Conservation (phyloP, 1,140 invertebrate genomes). For the Bombus balteatus region DNA sequence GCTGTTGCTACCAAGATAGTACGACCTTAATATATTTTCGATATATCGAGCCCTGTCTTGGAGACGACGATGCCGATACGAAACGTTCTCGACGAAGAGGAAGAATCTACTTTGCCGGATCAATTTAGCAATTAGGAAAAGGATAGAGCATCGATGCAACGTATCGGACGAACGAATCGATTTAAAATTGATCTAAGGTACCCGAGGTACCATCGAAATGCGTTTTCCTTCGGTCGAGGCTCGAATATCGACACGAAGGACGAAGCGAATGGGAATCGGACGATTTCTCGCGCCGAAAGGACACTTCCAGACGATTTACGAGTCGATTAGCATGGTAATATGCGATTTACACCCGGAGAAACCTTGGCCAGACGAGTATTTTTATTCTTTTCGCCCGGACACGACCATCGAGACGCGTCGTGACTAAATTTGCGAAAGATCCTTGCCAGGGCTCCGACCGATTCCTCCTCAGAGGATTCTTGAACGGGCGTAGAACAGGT, state of each 20-base stretch:
- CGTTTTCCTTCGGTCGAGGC: slow-evolving; percentile 5
- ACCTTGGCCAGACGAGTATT: slow-evolving; percentile 61
- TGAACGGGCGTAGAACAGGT: not conserved
- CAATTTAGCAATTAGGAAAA: not conserved
- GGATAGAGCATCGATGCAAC: not conserved
- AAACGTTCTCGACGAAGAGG: not conserved
- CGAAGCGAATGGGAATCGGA: slow-evolving; percentile 43
- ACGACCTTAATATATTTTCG: slow-evolving; percentile 44
- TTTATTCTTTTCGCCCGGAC: slow-evolving; percentile 51
- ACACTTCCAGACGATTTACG: slow-evolving; percentile 69
- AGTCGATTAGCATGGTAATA: slow-evolving; percentile 76
- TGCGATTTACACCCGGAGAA: slow-evolving; percentile 66
- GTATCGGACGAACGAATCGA: not conserved
- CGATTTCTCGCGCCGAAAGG: slow-evolving; percentile 59
- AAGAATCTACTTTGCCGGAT: not conserved
- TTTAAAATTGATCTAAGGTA: slow-evolving; percentile 15
- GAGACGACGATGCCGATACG: not conserved
- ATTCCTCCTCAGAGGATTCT: not conserved
- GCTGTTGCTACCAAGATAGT: slow-evolving; percentile 16
- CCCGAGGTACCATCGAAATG: not conserved
- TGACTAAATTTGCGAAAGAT: slow-evolving; percentile 31
- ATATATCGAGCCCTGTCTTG: slow-evolving; percentile 5
- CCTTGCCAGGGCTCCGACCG: not conserved
- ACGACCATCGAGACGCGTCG: slow-evolving; percentile 1
- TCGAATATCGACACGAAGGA: slow-evolving; percentile 39